phyloP scores from a whole-genome alignment of 2,113 vertebrate genomes.

The Misgurnus anguillicaudatus region DNA sequence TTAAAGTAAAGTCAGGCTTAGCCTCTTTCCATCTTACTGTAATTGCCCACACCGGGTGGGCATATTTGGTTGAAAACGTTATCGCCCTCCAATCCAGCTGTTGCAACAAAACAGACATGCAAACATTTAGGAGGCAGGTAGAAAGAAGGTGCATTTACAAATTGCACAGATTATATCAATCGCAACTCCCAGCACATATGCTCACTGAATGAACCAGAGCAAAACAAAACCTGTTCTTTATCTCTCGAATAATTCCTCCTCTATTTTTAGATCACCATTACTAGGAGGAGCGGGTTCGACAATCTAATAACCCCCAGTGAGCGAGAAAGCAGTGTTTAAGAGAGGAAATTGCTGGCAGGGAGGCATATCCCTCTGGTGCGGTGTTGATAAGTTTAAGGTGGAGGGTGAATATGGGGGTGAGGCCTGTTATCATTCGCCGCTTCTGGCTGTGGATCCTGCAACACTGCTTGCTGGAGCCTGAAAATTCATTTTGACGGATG shows the following conservation, averaged over 20 bases:
- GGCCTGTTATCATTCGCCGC: conserved; percentile 61
- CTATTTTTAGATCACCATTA: conserved; percentile 33
- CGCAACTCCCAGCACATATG: background rate
- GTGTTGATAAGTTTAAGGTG: conserved; percentile 63
- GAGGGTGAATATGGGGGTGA: conserved; percentile 62
- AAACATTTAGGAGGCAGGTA: conserved; percentile 56
- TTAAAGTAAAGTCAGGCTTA: conserved; percentile 72
- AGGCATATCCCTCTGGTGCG: conserved; percentile 54
- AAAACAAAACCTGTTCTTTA: conserved; percentile 14
- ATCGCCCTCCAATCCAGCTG: conserved; percentile 66
- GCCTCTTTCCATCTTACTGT: conserved; percentile 68
- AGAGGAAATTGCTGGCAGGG: conserved; percentile 45
- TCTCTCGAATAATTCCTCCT: background rate
- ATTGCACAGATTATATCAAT: background rate
- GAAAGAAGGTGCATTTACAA: background rate
- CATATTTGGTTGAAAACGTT: conserved; percentile 72
- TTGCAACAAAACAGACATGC: conserved; percentile 66
- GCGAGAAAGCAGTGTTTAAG: conserved; percentile 30
- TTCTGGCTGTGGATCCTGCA: conserved; percentile 51
- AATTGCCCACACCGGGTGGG: conserved; percentile 69
- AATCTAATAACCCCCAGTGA: conserved; percentile 41
- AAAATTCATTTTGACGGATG: conserved; percentile 73
- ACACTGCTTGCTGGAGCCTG: conserved; percentile 69
- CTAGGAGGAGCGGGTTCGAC: conserved; percentile 19
- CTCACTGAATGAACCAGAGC: background rate